Base-by-base conservation (phyloP, 64 coral and sea anemone genomes). In the Dendronephthya gigantea region DNA sequence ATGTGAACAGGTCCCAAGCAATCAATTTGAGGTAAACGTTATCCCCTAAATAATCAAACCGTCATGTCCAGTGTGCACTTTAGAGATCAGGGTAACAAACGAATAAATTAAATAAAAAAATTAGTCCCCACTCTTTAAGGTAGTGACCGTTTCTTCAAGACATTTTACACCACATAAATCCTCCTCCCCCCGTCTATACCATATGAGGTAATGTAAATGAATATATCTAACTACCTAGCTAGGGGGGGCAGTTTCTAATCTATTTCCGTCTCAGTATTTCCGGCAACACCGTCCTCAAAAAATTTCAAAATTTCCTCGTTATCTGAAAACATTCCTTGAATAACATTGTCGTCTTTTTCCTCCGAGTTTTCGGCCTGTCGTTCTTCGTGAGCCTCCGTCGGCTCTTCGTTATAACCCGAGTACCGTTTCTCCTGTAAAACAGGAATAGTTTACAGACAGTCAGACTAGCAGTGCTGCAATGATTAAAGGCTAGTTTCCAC, bases 251-350 rank as follows among this genome's bases (percentile, higher is more conserved):
- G 55, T 86, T n/a, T n/a, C n/a, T 97, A 91, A 56, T 97, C 94
- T 0, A 88, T 90, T 23, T 22, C 47, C 11, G 51, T 59, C 17
- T 88, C 88, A 22, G 56, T 72, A 2, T 96, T 90, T 9, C 29
- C 13, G 0, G 45, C 76, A 25, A 87, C 88, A 47, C 87, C 50
- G 55, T 35, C 83, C 17, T 86, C 50, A 31, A 97, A 90, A 81
- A 97, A 97, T 82, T 93, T 89, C 37, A 97, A 30, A 12, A 97
- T 89, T 25, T 92, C 94, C 83, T 97, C 89, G 45, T 97, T 92
- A 28, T 93, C 88, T 23, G 89, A 83, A 34, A 97, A 97, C 74
- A 97, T 90, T 84, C 92, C 94, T 36, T 97, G 88, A 12, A 97
- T 88, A 0, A 93, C 81, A 45, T 89, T 93, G 28, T 97, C 91